Percentiles rank a stretch among this genome's conserved stretches.
Conservation (phyloP, 2,888 invertebrate genomes). For the Epinotia demarniana region DNA sequence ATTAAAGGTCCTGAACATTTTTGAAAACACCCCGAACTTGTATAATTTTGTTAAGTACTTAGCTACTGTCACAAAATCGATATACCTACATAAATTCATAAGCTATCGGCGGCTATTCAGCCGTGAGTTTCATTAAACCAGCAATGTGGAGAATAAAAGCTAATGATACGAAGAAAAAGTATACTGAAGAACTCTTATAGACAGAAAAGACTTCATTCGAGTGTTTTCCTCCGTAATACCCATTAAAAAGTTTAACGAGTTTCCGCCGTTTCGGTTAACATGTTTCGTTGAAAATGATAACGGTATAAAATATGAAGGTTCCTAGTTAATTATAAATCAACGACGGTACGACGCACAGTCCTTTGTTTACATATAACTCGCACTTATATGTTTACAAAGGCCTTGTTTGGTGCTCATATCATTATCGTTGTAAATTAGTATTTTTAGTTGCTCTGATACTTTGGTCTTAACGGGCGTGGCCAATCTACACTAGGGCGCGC, state of each 20-base stretch:
- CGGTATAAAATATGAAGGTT: constrained; percentile 31
- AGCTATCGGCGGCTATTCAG: too few species aligned
- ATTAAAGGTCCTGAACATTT: too few species aligned
- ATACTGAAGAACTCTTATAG: not conserved
- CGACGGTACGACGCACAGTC: not conserved
- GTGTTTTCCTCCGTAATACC: not conserved
- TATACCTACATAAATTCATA: too few species aligned
- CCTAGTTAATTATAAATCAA: constrained; percentile 3
- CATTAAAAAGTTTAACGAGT: not conserved
- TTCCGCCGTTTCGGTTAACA: not conserved
- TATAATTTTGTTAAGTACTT: too few species aligned
- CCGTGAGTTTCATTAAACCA: too few species aligned
- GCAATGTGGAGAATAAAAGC: too few species aligned
- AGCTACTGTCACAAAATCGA: too few species aligned
- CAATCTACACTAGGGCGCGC: not conserved
- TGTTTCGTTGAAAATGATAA: constrained; percentile 13
- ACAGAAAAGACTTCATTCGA: not conserved
- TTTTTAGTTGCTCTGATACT: not conserved
- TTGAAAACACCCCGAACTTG: too few species aligned
- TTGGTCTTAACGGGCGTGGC: not conserved
- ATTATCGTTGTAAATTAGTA: not conserved
- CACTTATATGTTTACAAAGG: not conserved
- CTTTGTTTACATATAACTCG: constrained; percentile 1
- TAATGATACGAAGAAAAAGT: too few species aligned
- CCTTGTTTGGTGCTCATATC: constrained; percentile 2